phyloP scores from a whole-genome alignment of 1,140 invertebrate species.

The Calosoma granatense region DNA sequence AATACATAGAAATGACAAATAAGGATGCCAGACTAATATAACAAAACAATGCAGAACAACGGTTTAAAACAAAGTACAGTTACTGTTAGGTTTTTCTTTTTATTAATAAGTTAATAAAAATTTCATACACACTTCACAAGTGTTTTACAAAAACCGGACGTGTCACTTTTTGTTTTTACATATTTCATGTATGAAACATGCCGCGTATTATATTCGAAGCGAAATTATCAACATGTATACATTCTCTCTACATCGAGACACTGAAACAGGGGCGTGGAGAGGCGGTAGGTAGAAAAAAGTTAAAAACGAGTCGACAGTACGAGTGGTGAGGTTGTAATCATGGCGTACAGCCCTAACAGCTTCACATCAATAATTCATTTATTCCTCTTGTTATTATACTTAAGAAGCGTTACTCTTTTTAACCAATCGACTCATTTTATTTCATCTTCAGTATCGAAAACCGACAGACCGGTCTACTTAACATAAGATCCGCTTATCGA shows the following conservation, averaged over 20 bases:
- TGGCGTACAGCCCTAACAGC: not conserved
- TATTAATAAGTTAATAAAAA: not conserved
- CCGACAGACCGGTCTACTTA: not conserved
- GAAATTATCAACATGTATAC: no score
- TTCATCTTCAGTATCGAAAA: not conserved
- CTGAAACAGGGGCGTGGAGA: no score
- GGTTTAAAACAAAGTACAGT: not conserved
- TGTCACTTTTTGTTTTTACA: not conserved
- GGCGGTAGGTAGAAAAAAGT: not conserved
- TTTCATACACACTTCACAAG: not conserved
- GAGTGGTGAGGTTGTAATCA: not conserved
- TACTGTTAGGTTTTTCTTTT: not conserved
- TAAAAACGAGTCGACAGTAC: not conserved
- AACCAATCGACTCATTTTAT: not conserved
- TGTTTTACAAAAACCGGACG: not conserved
- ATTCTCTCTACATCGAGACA: no score
- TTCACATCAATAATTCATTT: constrained; percentile 4
- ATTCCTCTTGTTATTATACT: not conserved
- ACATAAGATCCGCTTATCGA: no score
- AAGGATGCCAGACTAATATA: not conserved
- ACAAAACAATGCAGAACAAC: not conserved
- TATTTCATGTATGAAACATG: not conserved
- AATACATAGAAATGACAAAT: not conserved
- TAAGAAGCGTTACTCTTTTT: no score
- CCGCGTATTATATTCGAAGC: not conserved